Conservation (phyloP, 2,113 vertebrate species). For the Paramisgurnus dabryanus region DNA sequence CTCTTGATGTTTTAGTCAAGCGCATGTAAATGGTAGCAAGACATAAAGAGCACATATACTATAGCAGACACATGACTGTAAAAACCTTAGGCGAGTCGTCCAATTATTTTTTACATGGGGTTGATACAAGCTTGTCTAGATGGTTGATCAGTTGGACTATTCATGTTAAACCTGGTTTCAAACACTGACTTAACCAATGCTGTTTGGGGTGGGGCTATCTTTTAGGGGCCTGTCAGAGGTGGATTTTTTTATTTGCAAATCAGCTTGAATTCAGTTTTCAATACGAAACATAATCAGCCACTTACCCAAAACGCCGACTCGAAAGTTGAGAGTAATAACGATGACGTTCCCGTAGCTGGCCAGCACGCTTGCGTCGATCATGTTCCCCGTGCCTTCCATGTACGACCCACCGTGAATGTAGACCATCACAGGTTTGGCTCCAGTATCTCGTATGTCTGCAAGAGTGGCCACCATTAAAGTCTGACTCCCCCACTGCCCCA, state of each 20-base stretch:
- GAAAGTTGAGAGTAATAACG: conserved; percentile 98
- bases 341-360: conserved; percentile 99
- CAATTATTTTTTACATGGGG: too few species aligned
- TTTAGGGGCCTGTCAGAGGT: not conserved
- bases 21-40: too few species aligned
- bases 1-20: too few species aligned
- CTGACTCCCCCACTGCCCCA: conserved; percentile 66
- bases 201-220: not conserved
- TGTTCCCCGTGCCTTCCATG: conserved; percentile 99
- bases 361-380: conserved; percentile 98
- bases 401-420: conserved; percentile 98
- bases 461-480: conserved; percentile 81
- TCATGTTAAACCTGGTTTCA: not conserved
- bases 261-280: too few species aligned
- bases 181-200: too few species aligned
- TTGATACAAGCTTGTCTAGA: too few species aligned
- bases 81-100: too few species aligned
- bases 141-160: not conserved
- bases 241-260: too few species aligned
- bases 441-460: conserved; percentile 98
- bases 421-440: conserved; percentile 99
- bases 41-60: too few species aligned
- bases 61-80: too few species aligned
- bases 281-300: conserved; percentile 3
- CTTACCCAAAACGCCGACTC: conserved; percentile 95